Evolutionary conservation across 2,888 invertebrate genomes (phyloP).

Genomic region (Colletes collaris): DNA sequence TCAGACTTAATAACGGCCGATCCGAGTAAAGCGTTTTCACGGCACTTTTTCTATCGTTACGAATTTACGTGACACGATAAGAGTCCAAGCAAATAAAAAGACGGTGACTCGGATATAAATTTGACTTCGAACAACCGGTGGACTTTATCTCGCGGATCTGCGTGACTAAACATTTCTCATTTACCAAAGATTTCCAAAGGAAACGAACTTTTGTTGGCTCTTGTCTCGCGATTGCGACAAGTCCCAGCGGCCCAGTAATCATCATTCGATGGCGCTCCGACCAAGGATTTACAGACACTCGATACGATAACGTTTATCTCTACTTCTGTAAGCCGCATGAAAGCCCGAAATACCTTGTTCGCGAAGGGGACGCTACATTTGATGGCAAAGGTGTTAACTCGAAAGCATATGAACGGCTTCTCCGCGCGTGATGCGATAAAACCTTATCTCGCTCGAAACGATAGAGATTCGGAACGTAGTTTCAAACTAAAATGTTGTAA

Average conservation of each 20-base stretch:
- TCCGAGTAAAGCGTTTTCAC: not conserved
- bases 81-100: no score
- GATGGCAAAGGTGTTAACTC: slow-evolving; percentile 42
- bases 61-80: no score
- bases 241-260: not conserved
- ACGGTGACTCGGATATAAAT: no score
- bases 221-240: no score
- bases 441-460: slow-evolving; percentile 38
- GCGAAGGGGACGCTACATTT: slow-evolving; percentile 25
- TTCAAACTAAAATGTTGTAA: not conserved
- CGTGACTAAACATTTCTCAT: no score
- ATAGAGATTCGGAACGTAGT: slow-evolving; percentile 19
- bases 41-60: not conserved
- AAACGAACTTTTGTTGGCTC: not conserved
- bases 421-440: slow-evolving; percentile 36
- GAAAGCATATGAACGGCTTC: slow-evolving; percentile 46
- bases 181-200: no score
- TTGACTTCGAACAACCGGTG: no score
- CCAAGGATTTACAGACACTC: slow-evolving; percentile 14
- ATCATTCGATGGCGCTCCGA: not conserved
- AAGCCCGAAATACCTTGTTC: slow-evolving; percentile 29
- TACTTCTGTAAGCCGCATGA: slow-evolving; percentile 32
- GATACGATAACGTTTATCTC: slow-evolving; percentile 41
- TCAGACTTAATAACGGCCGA: not conserved
- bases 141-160: no score